Evolutionary conservation across 2,113 vertebrate genomes (phyloP).

Genomic region (Proteles cristata): DNA sequence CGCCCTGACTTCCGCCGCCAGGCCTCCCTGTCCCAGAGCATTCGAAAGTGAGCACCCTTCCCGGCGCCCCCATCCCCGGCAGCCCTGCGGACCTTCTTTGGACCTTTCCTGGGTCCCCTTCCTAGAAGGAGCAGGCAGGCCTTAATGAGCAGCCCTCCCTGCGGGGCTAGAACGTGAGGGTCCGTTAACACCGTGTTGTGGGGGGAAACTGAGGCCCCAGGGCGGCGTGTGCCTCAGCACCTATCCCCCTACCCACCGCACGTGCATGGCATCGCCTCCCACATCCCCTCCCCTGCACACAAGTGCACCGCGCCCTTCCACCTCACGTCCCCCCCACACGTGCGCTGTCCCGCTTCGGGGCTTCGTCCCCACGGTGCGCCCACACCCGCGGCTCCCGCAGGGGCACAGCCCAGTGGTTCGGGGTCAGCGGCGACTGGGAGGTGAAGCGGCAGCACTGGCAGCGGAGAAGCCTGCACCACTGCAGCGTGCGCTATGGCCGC

Average conservation of each 20-base stretch:
- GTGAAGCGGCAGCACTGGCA: conserved; percentile 95
- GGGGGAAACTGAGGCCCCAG: background rate
- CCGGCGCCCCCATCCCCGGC: fast-evolving
- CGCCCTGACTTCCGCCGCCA: conserved; percentile 88
- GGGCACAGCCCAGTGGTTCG: conserved; percentile 96
- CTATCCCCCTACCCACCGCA: background rate
- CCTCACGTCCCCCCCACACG: fast-evolving
- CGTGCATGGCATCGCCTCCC: background rate
- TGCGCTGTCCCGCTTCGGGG: fast-evolving
- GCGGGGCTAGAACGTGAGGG: background rate
- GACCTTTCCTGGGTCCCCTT: fast-evolving
- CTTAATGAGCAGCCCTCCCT: background rate
- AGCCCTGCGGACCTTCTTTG: fast-evolving
- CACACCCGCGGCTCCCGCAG: conserved; percentile 70
- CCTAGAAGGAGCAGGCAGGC: fast-evolving
- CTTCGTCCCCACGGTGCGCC: fast-evolving
- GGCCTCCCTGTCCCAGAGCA: conserved; percentile 95
- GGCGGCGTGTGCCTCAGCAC: too few species aligned
- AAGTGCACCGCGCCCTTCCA: fast-evolving
- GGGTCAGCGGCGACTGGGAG: conserved; percentile 93
- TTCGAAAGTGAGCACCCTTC: conserved; percentile 89
- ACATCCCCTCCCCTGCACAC: background rate
- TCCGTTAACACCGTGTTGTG: fast-evolving
- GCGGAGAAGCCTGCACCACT: conserved; percentile 94
- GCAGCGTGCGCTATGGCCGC: conserved; percentile 95